These are phyloP conservation scores for Syngnathus scovelli DNA, from an alignment of 2,113 vertebrate genomes.

Conservation along the genomic window DNA sequence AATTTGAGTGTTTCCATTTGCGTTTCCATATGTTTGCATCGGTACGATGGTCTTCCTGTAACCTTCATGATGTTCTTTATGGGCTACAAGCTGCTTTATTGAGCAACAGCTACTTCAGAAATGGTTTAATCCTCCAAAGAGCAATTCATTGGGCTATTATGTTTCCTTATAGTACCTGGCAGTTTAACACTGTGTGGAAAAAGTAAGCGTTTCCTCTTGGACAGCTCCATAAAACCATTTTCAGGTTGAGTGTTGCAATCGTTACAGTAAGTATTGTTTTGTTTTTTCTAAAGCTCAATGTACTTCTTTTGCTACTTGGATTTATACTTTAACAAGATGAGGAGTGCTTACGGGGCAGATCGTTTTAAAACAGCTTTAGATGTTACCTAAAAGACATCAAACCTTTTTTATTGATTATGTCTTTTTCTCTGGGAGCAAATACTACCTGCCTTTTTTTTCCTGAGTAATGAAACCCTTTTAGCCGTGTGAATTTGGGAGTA, in stretches of 20 bases:
- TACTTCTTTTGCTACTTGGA: slow-evolving; percentile 9
- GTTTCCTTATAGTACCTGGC: slow-evolving; percentile 24
- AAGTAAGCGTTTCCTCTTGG: slow-evolving; percentile 14
- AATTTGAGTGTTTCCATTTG: not conserved
- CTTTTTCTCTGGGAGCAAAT: slow-evolving; percentile 35
- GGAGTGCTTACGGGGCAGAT: slow-evolving; percentile 9
- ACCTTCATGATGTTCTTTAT: slow-evolving; percentile 29
- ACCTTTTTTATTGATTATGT: slow-evolving; percentile 35
- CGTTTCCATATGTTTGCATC: not conserved
- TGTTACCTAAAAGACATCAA: slow-evolving; percentile 21
- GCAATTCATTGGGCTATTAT: slow-evolving; percentile 32
- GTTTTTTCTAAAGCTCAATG: not conserved
- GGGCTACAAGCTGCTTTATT: slow-evolving; percentile 33
- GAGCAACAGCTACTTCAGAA: slow-evolving; percentile 28
- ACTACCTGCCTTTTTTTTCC: slow-evolving; percentile 20
- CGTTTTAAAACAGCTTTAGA: slow-evolving; percentile 17
- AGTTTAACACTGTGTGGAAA: slow-evolving; percentile 16
- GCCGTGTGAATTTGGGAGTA: slow-evolving; percentile 53
- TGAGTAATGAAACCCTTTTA: slow-evolving; percentile 52
- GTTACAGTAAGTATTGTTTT: not conserved
- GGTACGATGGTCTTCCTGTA: not conserved
- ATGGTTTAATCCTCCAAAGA: slow-evolving; percentile 28
- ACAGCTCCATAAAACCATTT: slow-evolving; percentile 11
- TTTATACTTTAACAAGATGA: slow-evolving; percentile 5
- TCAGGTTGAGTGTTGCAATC: not conserved